Percentiles rank a stretch among this genome's conserved stretches.
These are phyloP conservation scores for Drosophila leonis DNA, from an alignment of 2,888 invertebrate species.

Conservation along the genomic window DNA sequence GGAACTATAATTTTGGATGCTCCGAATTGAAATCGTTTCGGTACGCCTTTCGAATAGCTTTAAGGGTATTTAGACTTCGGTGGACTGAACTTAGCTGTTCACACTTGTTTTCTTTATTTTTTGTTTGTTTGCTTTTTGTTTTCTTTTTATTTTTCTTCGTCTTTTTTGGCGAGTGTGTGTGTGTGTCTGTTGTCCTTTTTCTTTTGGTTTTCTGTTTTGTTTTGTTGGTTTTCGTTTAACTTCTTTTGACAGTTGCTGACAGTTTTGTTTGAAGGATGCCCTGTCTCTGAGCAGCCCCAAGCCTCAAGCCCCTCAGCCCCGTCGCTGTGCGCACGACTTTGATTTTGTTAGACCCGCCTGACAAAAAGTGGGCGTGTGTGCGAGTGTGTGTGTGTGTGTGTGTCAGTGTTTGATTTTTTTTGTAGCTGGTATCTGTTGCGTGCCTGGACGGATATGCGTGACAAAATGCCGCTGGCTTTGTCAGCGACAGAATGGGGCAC, in stretches of 20 bases:
- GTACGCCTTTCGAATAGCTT: neutral
- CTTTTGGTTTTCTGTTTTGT: constrained; percentile 38
- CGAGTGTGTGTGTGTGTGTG: constrained; percentile 29
- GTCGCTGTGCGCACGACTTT: constrained; percentile 38
- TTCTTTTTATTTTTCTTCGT: constrained; percentile 13
- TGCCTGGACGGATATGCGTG: constrained; percentile 56
- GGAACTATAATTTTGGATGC: no score
- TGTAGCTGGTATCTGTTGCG: constrained; percentile 52
- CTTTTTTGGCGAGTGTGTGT: neutral
- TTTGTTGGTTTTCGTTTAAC: constrained; percentile 74
- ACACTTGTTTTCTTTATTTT: constrained; percentile 22
- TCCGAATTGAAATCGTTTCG: neutral
- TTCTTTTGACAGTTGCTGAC: constrained; percentile 80
- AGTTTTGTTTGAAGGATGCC: constrained; percentile 75
- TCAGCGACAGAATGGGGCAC: constrained; percentile 2
- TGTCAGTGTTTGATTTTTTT: constrained; percentile 26
- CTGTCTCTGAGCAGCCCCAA: constrained; percentile 30
- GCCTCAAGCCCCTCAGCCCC: neutral
- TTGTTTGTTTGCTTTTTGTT: constrained; percentile 25
- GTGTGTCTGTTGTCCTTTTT: constrained; percentile 42
- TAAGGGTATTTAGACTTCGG: neutral
- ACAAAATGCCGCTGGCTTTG: constrained; percentile 51
- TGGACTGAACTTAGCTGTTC: neutral
- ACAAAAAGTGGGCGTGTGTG: constrained; percentile 23
- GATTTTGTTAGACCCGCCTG: constrained; percentile 34